phyloP scores from a whole-genome alignment of 2,888 invertebrate species.

The Drosophila mulleri region DNA sequence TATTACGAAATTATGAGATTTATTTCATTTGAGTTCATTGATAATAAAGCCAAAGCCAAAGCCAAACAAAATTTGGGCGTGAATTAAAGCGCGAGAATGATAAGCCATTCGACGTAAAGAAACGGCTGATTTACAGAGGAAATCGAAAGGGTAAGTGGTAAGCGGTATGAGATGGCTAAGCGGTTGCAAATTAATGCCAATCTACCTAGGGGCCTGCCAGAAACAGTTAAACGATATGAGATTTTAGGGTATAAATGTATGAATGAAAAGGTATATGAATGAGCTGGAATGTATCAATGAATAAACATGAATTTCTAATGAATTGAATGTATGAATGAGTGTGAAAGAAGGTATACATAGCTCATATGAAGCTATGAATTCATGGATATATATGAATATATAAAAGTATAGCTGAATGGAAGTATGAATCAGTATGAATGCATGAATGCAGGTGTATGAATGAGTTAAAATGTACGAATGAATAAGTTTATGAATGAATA shows the following conservation, averaged over 20 bases:
- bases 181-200: conserved; percentile 64
- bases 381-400: not conserved
- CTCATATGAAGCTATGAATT: not conserved
- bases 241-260: not conserved
- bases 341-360: too few relatives aligned
- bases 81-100: conserved; percentile 15
- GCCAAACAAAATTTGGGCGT: conserved; percentile 19
- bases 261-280: not conserved
- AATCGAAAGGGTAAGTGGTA: conserved; percentile 47
- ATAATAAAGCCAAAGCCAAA: conserved; percentile 24
- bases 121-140: conserved; percentile 50
- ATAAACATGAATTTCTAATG: not conserved
- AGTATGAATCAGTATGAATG: not conserved
- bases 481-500: too few relatives aligned
- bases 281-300: not conserved
- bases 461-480: not conserved
- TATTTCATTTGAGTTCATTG: conserved; percentile 18
- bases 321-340: not conserved
- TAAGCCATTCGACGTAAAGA: conserved; percentile 28
- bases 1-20: conserved; percentile 26
- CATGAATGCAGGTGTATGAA: not conserved
- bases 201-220: conserved; percentile 11
- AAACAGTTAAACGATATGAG: conserved; percentile 19
- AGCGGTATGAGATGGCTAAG: conserved; percentile 49
- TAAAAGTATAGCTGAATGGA: too few relatives aligned